Evolutionary conservation across 92 coral and sea anemone genomes (phyloP).

Genomic region (Epizoanthus scotinus): DNA sequence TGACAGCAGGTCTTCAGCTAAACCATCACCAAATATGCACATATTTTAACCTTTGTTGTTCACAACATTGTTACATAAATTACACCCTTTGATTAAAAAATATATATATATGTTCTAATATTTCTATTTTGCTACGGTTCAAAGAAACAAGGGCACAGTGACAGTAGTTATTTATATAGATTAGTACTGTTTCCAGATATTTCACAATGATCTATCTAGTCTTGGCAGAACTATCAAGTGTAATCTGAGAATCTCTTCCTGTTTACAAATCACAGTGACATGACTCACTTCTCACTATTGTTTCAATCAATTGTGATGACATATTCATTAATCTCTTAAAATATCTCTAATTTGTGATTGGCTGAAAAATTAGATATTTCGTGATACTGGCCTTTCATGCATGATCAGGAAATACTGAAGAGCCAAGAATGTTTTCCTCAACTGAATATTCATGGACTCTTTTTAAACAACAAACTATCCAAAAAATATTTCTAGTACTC

Average conservation of each 20-base stretch:
- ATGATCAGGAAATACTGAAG: not conserved
- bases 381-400: slow-evolving; percentile 13
- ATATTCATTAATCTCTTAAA: not conserved
- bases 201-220: not conserved
- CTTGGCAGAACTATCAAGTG: slow-evolving; percentile 12
- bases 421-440: not conserved
- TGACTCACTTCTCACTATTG: not conserved
- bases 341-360: slow-evolving; percentile 7
- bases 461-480: not conserved
- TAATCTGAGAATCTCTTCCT: slow-evolving; percentile 33
- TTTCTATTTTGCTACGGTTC: no score
- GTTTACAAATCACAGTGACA: slow-evolving; percentile 36
- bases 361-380: not conserved
- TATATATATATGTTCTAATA: not conserved
- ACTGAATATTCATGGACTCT: not conserved
- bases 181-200: not conserved
- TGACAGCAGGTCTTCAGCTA: not conserved
- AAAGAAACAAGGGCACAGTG: no score
- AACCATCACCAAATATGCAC: slow-evolving; percentile 9
- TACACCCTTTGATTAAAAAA: not conserved
- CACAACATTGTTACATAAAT: no score
- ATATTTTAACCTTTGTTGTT: slow-evolving; percentile 11
- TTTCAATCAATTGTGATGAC: not conserved
- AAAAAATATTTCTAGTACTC: not conserved
- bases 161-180: no score